These are phyloP conservation scores for Bibio marci DNA, from an alignment of 2,888 invertebrate species.

Conservation along the genomic window DNA sequence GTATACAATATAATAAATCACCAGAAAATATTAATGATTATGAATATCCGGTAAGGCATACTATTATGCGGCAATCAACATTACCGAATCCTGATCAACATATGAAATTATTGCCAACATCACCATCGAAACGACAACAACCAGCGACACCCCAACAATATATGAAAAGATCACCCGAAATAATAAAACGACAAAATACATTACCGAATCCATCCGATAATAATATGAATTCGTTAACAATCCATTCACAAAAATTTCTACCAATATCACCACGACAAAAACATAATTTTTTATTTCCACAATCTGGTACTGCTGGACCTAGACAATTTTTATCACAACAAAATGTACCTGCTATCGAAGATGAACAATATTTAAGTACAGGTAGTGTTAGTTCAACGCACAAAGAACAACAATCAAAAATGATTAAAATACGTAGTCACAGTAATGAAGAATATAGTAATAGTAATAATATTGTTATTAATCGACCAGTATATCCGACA, in stretches of 20 bases:
- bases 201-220: conserved; percentile 24
- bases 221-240: conserved; percentile 21
- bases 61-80: conserved; percentile 24
- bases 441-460: conserved; percentile 28
- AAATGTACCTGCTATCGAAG: conserved; percentile 23
- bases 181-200: conserved; percentile 26
- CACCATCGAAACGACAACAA: conserved; percentile 25
- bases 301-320: conserved; percentile 18
- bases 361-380: conserved; percentile 23
- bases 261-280: conserved; percentile 27
- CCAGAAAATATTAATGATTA: conserved; percentile 13
- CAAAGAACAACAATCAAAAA: conserved; percentile 22
- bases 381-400: conserved; percentile 11
- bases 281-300: conserved; percentile 27
- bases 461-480: conserved; percentile 7
- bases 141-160: conserved; percentile 22
- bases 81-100: conserved; percentile 28
- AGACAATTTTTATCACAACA: conserved; percentile 27
- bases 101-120: conserved; percentile 25
- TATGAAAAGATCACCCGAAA: conserved; percentile 25
- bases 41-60: conserved; percentile 14
- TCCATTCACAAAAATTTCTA: conserved; percentile 24
- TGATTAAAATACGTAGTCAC: conserved; percentile 29
- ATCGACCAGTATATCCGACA: conserved; percentile 13
- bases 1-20: conserved; percentile 10